phyloP scores from a whole-genome alignment of 2,797 vertebrate genomes.

The Diceros bicornis region DNA sequence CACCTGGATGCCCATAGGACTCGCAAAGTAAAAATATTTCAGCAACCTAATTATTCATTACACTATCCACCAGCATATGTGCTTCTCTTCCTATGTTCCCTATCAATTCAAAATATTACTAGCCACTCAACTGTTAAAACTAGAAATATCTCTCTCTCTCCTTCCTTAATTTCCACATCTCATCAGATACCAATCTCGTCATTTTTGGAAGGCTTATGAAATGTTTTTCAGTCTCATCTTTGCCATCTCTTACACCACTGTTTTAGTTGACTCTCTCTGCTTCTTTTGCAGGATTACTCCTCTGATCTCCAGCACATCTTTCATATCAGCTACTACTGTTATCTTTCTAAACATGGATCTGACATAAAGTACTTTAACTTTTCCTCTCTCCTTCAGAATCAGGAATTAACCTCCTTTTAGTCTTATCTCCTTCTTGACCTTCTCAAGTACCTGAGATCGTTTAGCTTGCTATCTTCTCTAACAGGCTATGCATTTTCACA shows the following conservation, averaged over 20 bases:
- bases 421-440: neutral
- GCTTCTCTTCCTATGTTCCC: neutral
- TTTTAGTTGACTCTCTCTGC: too few species aligned
- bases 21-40: neutral
- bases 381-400: neutral
- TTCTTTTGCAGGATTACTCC: neutral
- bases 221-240: neutral
- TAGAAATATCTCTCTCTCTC: neutral
- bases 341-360: neutral
- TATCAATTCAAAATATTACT: neutral
- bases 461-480: neutral
- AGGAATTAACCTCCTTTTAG: neutral
- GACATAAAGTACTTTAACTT: neutral
- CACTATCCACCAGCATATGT: neutral
- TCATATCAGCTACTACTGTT: too few species aligned
- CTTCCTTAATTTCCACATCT: neutral
- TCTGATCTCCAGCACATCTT: neutral
- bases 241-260: neutral
- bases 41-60: neutral
- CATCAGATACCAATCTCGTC: neutral
- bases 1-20: rapidly evolving
- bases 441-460: neutral
- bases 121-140: neutral
- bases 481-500: neutral
- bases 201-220: neutral